Conservation (phyloP, 2,113 vertebrate genomes). For the Electrona antarctica region DNA sequence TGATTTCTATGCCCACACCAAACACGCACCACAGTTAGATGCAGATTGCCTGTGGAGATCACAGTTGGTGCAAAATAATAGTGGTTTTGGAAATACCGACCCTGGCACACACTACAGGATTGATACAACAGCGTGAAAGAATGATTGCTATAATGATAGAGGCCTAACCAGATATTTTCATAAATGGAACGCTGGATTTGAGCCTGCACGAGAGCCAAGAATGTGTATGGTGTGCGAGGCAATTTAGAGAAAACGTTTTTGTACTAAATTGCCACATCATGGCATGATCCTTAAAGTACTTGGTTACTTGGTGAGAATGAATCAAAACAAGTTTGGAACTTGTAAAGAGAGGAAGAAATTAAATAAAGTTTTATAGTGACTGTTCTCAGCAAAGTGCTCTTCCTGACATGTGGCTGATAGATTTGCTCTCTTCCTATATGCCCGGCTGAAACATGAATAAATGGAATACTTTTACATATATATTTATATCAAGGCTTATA, state of each 20-base stretch:
- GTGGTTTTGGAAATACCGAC: conserved; percentile 57
- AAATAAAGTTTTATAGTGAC: conserved; percentile 16
- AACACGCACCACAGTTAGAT: conserved; percentile 66
- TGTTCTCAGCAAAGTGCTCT: conserved; percentile 12
- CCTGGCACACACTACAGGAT: conserved; percentile 48
- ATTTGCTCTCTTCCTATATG: conserved; percentile 38
- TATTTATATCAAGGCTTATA: conserved; percentile 47
- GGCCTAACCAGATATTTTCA: conserved; percentile 73
- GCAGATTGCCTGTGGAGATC: conserved; percentile 79
- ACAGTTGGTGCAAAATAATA: conserved; percentile 73
- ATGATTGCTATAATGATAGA: conserved; percentile 78
- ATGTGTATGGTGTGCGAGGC: conserved; percentile 42
- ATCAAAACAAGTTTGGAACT: conserved; percentile 29
- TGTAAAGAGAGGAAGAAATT: conserved; percentile 34
- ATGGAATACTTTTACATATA: conserved; percentile 29
- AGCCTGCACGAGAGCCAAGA: conserved; percentile 56
- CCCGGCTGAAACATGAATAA: conserved; percentile 30
- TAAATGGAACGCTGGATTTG: conserved; percentile 69
- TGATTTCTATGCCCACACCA: conserved; percentile 74
- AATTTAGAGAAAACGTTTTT: conserved; percentile 66
- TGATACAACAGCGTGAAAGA: conserved; percentile 65
- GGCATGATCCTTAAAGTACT: conserved; percentile 55
- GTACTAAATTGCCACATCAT: conserved; percentile 56
- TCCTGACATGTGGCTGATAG: conserved; percentile 27
- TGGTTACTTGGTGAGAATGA: conserved; percentile 44